phyloP scores from a whole-genome alignment of 2,113 vertebrate genomes.

The Bagarius yarrelli region DNA sequence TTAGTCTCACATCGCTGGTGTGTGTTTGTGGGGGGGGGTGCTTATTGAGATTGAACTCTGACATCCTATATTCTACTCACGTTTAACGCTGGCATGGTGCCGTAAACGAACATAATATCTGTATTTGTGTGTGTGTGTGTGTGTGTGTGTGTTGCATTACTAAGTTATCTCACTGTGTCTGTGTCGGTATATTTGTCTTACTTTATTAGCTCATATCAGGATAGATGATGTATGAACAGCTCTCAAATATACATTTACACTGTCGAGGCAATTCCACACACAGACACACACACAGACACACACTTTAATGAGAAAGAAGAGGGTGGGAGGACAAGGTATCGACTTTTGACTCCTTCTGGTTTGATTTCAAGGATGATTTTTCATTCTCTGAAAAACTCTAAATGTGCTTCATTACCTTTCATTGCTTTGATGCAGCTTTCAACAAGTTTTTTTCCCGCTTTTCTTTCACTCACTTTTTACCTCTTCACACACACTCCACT shows the following conservation, averaged over 20 bases:
- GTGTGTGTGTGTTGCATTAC: slow-evolving; percentile 4
- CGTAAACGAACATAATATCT: slow-evolving; percentile 21
- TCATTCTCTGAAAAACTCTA: slow-evolving; percentile 28
- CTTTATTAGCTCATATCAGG: slow-evolving; percentile 52
- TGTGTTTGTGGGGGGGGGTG: background rate
- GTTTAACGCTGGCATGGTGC: slow-evolving; percentile 9
- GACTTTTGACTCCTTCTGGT: slow-evolving; percentile 37
- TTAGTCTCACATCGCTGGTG: background rate
- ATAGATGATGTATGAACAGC: slow-evolving; percentile 53
- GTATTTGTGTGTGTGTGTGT: slow-evolving; percentile 3
- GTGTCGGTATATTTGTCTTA: slow-evolving; percentile 49
- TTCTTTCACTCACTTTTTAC: background rate
- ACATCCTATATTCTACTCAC: background rate
- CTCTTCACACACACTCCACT: background rate
- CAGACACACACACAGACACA: slow-evolving; percentile 19
- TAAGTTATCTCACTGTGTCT: slow-evolving; percentile 18
- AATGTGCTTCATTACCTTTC: slow-evolving; percentile 16
- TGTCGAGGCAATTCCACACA: slow-evolving; percentile 20
- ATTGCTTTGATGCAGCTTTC: slow-evolving; percentile 4
- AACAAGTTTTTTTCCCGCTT: background rate
- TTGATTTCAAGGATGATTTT: slow-evolving; percentile 41
- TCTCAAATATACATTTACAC: slow-evolving; percentile 52
- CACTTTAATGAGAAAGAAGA: slow-evolving; percentile 27
- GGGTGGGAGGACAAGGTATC: background rate
- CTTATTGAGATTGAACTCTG: background rate